Evolutionary conservation across 2,113 vertebrate species (phyloP).

Genomic region (Silurus meridionalis): DNA sequence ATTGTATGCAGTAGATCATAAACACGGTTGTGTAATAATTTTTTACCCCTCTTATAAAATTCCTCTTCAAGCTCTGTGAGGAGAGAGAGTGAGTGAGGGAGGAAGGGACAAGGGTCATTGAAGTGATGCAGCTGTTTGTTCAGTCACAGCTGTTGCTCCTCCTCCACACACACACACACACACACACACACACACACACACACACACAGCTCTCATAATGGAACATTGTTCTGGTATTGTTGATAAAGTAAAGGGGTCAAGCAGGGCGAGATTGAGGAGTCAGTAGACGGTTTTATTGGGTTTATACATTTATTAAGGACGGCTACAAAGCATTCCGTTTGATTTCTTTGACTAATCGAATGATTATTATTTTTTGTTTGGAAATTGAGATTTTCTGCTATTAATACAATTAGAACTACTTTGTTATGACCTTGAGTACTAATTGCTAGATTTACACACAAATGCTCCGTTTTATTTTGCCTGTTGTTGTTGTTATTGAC

Average conservation of each 20-base stretch:
- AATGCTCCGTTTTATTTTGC: not conserved
- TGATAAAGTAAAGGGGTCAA: slow-evolving; percentile 48
- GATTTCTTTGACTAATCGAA: not conserved
- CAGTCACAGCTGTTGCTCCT: slow-evolving; percentile 71
- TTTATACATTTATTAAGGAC: not conserved
- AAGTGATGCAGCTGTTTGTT: slow-evolving; percentile 73
- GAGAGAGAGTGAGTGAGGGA: not conserved
- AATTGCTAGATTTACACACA: not conserved
- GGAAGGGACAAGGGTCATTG: slow-evolving; percentile 41
- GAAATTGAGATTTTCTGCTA: not conserved
- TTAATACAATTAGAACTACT: not conserved
- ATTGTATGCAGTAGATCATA: not conserved
- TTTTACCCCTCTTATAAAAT: not conserved
- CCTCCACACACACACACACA: slow-evolving; percentile 43
- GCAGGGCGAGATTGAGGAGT: not conserved
- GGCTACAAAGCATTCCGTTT: not conserved
- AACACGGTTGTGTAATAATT: not conserved
- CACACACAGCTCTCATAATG: slow-evolving; percentile 50
- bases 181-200: slow-evolving; percentile 37
- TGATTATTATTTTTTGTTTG: not conserved
- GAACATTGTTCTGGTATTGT: slow-evolving; percentile 60
- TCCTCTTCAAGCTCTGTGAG: not conserved
- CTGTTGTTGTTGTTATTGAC: not conserved
- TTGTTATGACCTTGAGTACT: not conserved
- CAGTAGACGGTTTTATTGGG: not conserved